These are phyloP conservation scores for Pogonomyrmex californicus DNA, from an alignment of 1,140 invertebrate genomes.

Conservation along the genomic window DNA sequence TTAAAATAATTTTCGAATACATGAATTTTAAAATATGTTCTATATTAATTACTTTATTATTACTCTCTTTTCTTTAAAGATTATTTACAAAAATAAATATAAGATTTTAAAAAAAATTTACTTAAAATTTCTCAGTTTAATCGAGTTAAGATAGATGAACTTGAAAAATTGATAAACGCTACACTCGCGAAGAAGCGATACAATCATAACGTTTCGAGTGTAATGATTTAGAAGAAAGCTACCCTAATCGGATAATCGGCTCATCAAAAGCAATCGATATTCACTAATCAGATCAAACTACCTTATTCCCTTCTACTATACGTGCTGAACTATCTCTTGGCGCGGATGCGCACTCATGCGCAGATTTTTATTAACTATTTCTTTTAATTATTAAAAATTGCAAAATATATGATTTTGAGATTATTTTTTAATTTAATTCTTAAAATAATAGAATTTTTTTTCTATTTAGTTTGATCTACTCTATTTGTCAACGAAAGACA, in stretches of 20 bases:
- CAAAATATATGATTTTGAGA: too few relatives aligned
- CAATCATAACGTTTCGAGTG: slow-evolving; percentile 61
- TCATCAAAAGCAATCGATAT: slow-evolving; percentile 83
- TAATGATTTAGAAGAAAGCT: slow-evolving; percentile 80
- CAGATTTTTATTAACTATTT: too few relatives aligned
- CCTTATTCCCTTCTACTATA: slow-evolving; percentile 74
- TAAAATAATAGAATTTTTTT: too few relatives aligned
- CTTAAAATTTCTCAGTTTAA: neutral
- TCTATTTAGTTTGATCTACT: too few relatives aligned
- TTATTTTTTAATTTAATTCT: too few relatives aligned
- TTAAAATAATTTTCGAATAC: neutral
- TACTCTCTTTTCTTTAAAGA: neutral
- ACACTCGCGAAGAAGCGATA: neutral
- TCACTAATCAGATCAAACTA: slow-evolving; percentile 84
- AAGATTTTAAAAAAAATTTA: neutral
- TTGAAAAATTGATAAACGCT: neutral
- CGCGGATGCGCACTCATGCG: too few relatives aligned
- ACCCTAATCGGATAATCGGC: slow-evolving; percentile 83
- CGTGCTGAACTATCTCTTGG: too few relatives aligned
- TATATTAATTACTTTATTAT: slow-evolving; percentile 1
- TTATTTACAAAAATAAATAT: neutral
- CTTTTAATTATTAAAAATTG: too few relatives aligned
- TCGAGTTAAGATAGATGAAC: neutral
- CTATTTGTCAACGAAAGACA: too few relatives aligned
- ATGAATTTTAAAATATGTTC: neutral